Evolutionary conservation across 2,797 vertebrate species (phyloP).

Genomic region (Loris lydekkerianus): DNA sequence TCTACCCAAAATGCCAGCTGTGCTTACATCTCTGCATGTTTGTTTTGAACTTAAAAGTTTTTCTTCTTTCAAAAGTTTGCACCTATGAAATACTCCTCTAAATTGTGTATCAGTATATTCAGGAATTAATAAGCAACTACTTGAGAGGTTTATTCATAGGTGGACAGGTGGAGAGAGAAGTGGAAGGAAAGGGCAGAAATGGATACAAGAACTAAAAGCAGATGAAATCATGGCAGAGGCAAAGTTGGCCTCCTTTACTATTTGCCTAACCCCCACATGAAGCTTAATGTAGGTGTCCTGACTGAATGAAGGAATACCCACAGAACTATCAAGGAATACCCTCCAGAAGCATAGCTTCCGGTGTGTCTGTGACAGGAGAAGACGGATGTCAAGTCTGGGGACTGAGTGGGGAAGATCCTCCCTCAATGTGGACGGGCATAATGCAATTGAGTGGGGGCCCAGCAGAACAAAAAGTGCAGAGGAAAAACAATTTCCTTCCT

Average conservation of each 20-base stretch:
- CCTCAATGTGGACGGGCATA: neutral
- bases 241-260: neutral
- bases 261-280: neutral
- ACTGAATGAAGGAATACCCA: neutral
- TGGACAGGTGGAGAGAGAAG: neutral
- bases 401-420: neutral
- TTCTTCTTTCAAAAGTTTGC: neutral
- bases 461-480: neutral
- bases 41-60: neutral
- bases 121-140: neutral
- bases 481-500: neutral
- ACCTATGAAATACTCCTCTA: neutral
- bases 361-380: neutral
- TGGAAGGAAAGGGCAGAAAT: accelerated
- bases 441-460: neutral
- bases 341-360: neutral
- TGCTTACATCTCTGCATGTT: neutral
- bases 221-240: neutral
- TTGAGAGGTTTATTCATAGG: neutral
- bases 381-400: too few relatives aligned
- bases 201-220: neutral
- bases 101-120: neutral
- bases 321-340: neutral
- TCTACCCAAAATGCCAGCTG: neutral
- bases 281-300: neutral